Conservation (phyloP, 1,140 invertebrate genomes). For the Zaprionus taronus region DNA sequence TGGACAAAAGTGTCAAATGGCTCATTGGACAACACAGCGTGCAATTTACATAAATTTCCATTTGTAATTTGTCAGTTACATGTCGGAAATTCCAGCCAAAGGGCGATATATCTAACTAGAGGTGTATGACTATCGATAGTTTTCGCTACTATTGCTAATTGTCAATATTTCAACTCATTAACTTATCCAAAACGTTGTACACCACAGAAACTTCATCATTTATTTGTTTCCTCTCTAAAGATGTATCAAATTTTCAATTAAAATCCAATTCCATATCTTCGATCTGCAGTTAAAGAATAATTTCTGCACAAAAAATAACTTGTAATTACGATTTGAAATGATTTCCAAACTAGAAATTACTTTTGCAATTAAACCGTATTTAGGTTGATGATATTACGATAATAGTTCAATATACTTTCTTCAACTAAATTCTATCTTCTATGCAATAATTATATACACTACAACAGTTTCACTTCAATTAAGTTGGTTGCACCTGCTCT, state of each 20-base stretch:
- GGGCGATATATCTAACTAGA: not conserved
- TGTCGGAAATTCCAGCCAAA: not conserved
- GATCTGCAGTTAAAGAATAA: not conserved
- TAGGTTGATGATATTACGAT: slow-evolving; percentile 7
- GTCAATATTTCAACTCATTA: too few species aligned
- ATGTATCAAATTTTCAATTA: not conserved
- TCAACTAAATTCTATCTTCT: not conserved
- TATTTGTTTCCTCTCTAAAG: too few species aligned
- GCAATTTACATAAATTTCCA: slow-evolving; percentile 78
- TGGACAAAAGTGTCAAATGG: slow-evolving; percentile 78
- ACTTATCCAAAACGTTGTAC: too few species aligned
- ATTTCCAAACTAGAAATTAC: not conserved
- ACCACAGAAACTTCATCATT: too few species aligned
- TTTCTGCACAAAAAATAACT: not conserved
- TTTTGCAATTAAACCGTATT: not conserved
- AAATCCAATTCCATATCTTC: not conserved
- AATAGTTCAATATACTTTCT: not conserved
- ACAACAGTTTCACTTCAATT: not conserved
- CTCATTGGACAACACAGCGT: slow-evolving; percentile 75
- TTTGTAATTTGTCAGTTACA: slow-evolving; percentile 41
- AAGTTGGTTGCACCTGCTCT: not conserved
- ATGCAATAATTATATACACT: not conserved
- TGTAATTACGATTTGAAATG: not conserved
- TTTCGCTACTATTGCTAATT: not conserved
- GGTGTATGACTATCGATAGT: not conserved